Evolutionary conservation across 1,140 invertebrate genomes (phyloP), one percentile per base, ranked within the genome.

Genomic region (Oryzaephilus surinamensis): DNA sequence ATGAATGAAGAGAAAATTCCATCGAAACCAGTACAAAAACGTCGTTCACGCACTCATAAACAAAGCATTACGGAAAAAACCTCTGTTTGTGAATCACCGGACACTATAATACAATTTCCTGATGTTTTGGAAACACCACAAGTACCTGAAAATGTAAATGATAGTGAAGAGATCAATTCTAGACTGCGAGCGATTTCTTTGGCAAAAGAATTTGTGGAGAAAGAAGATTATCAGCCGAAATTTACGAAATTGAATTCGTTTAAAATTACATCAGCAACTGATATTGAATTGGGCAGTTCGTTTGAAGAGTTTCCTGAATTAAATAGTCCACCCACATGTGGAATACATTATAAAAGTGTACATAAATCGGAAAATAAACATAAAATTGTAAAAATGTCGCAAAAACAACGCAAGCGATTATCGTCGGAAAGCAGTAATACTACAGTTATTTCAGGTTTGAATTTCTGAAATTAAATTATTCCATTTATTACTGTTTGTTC

Each of bases 391-490:
- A 74, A 71, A 53, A 36, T 76, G 13, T 77, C 74, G 6, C 75
- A 77, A 46, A 77, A 76, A 41, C 72, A 76, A 53, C 57, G 72
- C 11, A 76, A 76, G 49, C 33, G 55, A 27, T 48, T 61, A 14
- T 57, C 52, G 23, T 59, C 57, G 2, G 55, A 58, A 28, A 51
- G 33, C 14, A 41, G 37, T 30, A 16, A 7, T 18, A 35, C 23
- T 23, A 23, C 15, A 7, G n/a, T 26, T 0, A 14, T 23, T 19
- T 20, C 38, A 28, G 38, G 38, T 39, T 11, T 20, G 11, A 11
- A 17, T 4, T 11, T 19, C 10, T 23, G 6, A 16, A 30, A 23
- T 21, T 19, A 5, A 24, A n/a, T 23, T n/a, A 12, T 33, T 33
- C 2, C 3, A 6, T 3, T 17, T 19, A 1, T 18, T 17, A 12